Conservation (phyloP, 2,113 vertebrate species). For the Muntiacus muntjak region DNA sequence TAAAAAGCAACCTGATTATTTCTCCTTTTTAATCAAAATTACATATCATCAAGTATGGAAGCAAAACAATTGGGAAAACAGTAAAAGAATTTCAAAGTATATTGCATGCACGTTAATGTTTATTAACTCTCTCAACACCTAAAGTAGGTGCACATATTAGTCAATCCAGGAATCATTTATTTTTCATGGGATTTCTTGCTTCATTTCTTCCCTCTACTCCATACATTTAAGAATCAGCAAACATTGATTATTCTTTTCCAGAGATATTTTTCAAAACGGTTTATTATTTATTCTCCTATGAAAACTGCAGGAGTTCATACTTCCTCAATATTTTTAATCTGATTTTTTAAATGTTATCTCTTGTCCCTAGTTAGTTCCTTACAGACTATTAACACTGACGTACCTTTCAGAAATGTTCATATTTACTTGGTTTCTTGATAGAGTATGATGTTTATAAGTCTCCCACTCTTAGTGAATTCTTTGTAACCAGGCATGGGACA, state of each 20-base stretch:
- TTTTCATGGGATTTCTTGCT: neutral
- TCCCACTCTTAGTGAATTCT: neutral
- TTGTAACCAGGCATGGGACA: neutral
- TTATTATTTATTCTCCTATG: neutral
- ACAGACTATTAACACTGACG: neutral
- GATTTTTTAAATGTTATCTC: neutral
- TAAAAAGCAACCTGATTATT: constrained; percentile 75
- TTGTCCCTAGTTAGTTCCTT: neutral
- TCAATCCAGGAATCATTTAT: neutral
- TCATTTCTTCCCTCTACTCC: neutral
- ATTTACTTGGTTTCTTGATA: neutral
- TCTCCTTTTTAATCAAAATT: constrained; percentile 65
- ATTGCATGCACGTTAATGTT: neutral
- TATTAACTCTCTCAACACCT: constrained; percentile 57
- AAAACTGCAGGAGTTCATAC: neutral
- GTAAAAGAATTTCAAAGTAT: constrained; percentile 32
- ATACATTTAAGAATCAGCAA: neutral
- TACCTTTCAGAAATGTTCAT: neutral
- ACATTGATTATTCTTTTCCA: neutral
- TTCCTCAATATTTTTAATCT: neutral
- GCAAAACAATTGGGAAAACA: constrained; percentile 32
- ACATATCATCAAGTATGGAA: constrained; percentile 53
- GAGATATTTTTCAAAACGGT: neutral
- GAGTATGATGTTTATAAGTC: neutral
- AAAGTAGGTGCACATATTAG: neutral